phyloP scores from a whole-genome alignment of 1,140 invertebrate genomes.

The Drosophila parabipectinata region DNA sequence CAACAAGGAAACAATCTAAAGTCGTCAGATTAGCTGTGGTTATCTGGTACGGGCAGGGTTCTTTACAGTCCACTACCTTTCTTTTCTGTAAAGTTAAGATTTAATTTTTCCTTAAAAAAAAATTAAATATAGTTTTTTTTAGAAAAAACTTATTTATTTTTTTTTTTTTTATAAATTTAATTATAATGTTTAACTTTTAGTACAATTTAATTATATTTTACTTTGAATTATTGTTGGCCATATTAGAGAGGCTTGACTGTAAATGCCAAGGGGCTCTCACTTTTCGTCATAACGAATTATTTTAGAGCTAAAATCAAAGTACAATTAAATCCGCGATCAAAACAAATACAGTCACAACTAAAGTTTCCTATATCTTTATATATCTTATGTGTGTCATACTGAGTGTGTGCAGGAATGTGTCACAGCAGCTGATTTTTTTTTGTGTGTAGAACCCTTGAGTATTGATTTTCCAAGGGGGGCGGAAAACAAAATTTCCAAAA shows the following conservation, averaged over 20 bases:
- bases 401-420: conserved; percentile 66
- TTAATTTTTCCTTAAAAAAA: too few relatives aligned
- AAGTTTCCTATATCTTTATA: not conserved
- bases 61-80: not conserved
- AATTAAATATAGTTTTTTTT: too few relatives aligned
- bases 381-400: conserved; percentile 5
- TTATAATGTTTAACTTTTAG: too few relatives aligned
- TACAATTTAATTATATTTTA: too few relatives aligned
- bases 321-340: conserved; percentile 35
- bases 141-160: not conserved
- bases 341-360: conserved; percentile 1
- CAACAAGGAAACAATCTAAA: conserved; percentile 36
- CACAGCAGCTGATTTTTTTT: conserved; percentile 60
- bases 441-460: conserved; percentile 13
- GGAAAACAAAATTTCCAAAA: conserved; percentile 10
- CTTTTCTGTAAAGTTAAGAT: not conserved
- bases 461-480: conserved; percentile 68
- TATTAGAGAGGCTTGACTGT: not conserved
- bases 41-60: conserved; percentile 17
- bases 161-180: too few relatives aligned
- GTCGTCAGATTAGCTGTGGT: conserved; percentile 23
- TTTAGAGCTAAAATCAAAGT: conserved; percentile 44
- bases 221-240: too few relatives aligned
- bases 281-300: conserved; percentile 6
- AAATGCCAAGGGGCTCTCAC: not conserved